Conservation (phyloP, 2,113 vertebrate species). For the Corapipo altera region DNA sequence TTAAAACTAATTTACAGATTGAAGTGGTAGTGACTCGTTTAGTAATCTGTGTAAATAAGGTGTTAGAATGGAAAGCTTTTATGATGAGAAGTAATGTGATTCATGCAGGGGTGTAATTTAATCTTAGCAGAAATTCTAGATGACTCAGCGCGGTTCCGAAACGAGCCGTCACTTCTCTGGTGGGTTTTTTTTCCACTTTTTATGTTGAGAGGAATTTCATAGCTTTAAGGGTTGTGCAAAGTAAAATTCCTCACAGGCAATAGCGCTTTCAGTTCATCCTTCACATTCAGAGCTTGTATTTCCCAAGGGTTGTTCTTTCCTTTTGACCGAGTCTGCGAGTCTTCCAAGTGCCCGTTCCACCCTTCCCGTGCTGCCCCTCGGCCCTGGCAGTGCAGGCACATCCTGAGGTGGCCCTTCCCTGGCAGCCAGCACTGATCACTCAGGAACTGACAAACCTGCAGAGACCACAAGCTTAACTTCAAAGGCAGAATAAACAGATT, state of each 20-base stretch:
- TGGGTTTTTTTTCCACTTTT: conserved; percentile 66
- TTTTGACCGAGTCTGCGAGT: conserved; percentile 47
- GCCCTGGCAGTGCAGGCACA: conserved; percentile 31
- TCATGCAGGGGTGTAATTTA: conserved; percentile 78
- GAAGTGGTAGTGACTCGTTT: conserved; percentile 79
- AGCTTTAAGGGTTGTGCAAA: conserved; percentile 80
- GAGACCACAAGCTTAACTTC: neutral
- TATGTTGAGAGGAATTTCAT: conserved; percentile 80
- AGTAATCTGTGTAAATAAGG: conserved; percentile 85
- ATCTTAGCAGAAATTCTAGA: conserved; percentile 77
- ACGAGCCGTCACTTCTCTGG: conserved; percentile 61
- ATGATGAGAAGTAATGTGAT: conserved; percentile 76
- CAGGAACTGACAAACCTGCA: conserved; percentile 71
- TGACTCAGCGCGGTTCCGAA: conserved; percentile 65
- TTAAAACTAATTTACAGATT: conserved; percentile 81
- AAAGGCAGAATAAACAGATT: neutral
- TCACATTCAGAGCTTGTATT: conserved; percentile 42
- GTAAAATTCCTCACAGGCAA: conserved; percentile 81
- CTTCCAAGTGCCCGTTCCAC: conserved; percentile 61
- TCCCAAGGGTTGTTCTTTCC: conserved; percentile 24
- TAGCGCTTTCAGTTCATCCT: conserved; percentile 59
- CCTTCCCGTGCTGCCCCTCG: conserved; percentile 24
- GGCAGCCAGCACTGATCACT: conserved; percentile 73
- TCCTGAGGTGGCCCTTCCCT: conserved; percentile 41
- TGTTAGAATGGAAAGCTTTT: conserved; percentile 78